Evolutionary conservation across 2,888 invertebrate genomes (phyloP), one percentile per base, ranked within the genome.

Genomic region (Sepioteuthis lessoniana): DNA sequence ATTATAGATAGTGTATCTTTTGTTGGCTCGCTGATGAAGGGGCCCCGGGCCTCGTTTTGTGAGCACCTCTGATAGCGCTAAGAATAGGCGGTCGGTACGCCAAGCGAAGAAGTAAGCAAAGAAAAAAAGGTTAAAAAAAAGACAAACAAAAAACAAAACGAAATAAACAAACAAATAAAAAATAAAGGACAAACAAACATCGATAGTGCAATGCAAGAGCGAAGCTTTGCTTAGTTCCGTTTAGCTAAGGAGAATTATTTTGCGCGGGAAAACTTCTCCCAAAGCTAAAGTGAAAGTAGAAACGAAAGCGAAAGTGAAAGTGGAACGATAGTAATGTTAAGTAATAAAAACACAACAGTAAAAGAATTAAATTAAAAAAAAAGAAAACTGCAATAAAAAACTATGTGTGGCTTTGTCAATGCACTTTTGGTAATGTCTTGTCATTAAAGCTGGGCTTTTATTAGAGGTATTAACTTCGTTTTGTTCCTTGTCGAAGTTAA

Each of bases 61-160:
- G n/a, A 76, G 25, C 76, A 76, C 76, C 76, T 76, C 35, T 76
- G 76, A 76, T 76, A 76, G 76, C 76, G 76, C 76, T 76, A 76
- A 76, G 76, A 76, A 76, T 76, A 76, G 76, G 76, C n/a, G n/a
- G 76, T 76, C 76, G 76, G 76, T 76, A n/a, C n/a, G 76, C 76
- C 19, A 76, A n/a, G n/a, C 76, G 10, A 76, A 76, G 76, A 35
- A n/a, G 35, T n/a, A 16, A 76, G 35, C n/a, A 0, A 13, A 35
- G 19, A 35, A 8, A n/a, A 76, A n/a, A 76, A 76, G 16, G 76
- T n/a, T 60, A 31, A 8, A 31, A 31, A 31, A 25, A 60, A 0
- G 5, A 31, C 10, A 76, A 76, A 42, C 42, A 42, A 42, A 42
- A 42, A 42, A 42, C 3, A 42, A 42, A 42, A 42, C 3, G 7